These are phyloP conservation scores for Cryptophagus acutangulus DNA, from an alignment of 2,888 invertebrate genomes.

Conservation along the genomic window DNA sequence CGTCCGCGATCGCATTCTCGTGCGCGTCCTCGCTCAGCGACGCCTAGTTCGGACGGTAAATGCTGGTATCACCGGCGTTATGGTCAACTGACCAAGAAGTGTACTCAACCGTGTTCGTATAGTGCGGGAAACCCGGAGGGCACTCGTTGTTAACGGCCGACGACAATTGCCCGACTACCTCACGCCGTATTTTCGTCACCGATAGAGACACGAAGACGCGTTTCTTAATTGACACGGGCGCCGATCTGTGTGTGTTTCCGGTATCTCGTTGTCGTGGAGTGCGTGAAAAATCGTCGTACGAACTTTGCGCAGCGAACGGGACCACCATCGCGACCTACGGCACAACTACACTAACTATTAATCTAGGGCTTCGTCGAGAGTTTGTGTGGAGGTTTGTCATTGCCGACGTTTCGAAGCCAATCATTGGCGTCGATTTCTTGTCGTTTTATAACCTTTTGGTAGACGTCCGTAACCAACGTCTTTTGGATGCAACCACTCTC, in stretches of 20 bases:
- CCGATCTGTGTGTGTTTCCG: constrained; percentile 16
- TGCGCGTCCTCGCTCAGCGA: no score
- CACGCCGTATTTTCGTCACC: constrained; percentile 15
- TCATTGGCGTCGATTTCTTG: no score
- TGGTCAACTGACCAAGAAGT: no score
- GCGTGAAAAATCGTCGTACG: constrained; percentile 1
- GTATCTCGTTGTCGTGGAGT: constrained; percentile 3
- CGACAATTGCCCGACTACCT: constrained; percentile 5
- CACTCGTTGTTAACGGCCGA: constrained; percentile 9
- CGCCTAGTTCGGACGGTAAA: no score
- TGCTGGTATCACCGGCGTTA: no score
- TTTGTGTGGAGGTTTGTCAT: no score
- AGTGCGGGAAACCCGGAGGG: no score
- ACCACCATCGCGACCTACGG: constrained; percentile 15
- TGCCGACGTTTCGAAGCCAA: constrained; percentile 10
- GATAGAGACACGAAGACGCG: constrained; percentile 14
- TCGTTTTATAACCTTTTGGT: constrained; percentile 8
- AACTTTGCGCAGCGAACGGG: constrained; percentile 11
- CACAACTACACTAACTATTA: constrained; percentile 8
- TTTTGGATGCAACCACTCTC: constrained; percentile 10
- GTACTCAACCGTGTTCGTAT: no score
- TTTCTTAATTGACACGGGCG: constrained; percentile 13
- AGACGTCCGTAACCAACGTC: constrained; percentile 8
- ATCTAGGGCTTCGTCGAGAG: no score
- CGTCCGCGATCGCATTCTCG: no score